Evolutionary conservation across 1,140 invertebrate genomes (phyloP).

Genomic region (Zaprionus tsacasi): DNA sequence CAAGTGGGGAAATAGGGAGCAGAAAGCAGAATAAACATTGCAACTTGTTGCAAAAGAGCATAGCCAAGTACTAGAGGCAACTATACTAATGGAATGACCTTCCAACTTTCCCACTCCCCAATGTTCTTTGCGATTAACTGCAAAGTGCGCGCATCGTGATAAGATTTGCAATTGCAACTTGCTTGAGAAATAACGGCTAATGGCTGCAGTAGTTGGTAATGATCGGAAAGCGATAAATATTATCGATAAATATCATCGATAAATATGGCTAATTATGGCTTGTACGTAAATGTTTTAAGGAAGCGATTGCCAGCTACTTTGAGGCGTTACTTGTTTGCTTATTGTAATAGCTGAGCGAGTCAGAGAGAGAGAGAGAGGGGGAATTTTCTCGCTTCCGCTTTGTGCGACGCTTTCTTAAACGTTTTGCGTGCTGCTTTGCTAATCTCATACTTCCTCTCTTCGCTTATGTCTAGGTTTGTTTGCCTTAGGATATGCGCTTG

Average conservation of each 20-base stretch:
- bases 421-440: not conserved
- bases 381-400: not conserved
- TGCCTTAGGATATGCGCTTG: too few species aligned
- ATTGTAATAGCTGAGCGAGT: too few species aligned
- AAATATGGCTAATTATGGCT: not conserved
- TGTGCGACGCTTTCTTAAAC: slow-evolving; percentile 20
- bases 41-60: slow-evolving; percentile 8
- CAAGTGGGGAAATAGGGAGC: slow-evolving; percentile 39
- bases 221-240: not conserved
- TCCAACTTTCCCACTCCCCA: not conserved
- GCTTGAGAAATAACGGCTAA: not conserved
- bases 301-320: not conserved
- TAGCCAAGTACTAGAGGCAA: not conserved
- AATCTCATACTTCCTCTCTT: too few species aligned
- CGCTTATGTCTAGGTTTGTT: too few species aligned
- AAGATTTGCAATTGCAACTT: not conserved
- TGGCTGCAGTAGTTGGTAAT: not conserved
- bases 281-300: not conserved
- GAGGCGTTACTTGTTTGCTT: too few species aligned
- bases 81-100: slow-evolving; percentile 26
- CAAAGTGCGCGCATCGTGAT: slow-evolving; percentile 13
- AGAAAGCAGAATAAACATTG: not conserved
- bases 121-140: slow-evolving; percentile 27
- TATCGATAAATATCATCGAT: not conserved
- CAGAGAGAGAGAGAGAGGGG: too few species aligned